A percentile compares a stretch with the other conserved stretches of the same genome.
Conservation (phyloP, 1,140 invertebrate species). For the Neodiprion lecontei region DNA sequence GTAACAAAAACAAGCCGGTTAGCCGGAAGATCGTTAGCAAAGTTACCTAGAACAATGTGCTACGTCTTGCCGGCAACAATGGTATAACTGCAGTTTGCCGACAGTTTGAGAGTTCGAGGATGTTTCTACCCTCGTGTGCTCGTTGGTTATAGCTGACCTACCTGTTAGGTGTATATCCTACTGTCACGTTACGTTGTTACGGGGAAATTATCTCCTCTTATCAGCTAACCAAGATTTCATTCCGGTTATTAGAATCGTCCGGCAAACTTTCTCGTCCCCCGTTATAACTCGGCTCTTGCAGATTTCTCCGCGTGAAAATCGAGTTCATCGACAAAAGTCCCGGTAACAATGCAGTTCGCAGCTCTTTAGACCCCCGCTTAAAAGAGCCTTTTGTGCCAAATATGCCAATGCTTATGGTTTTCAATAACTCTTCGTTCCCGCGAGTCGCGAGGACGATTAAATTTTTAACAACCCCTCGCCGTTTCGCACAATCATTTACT, state of each 20-base stretch:
- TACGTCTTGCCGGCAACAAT: neutral
- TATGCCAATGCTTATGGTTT: neutral
- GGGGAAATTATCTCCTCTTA: too few species aligned
- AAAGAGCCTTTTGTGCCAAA: too few species aligned
- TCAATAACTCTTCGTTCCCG: neutral
- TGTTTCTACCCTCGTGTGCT: neutral
- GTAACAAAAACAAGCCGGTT: neutral
- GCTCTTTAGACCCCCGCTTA: too few species aligned
- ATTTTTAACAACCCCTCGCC: neutral
- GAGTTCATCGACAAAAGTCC: too few species aligned
- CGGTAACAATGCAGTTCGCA: too few species aligned
- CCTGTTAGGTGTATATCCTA: neutral
- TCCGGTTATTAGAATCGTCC: too few species aligned
- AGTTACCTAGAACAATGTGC: neutral
- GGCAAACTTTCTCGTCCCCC: too few species aligned
- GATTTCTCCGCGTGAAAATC: too few species aligned
- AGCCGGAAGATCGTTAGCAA: conserved; percentile 3
- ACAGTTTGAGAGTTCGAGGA: neutral
- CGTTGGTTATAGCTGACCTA: neutral
- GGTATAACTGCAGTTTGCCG: neutral
- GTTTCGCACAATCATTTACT: neutral
- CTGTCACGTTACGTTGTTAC: too few species aligned
- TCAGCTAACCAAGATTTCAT: too few species aligned
- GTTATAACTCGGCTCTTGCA: too few species aligned
- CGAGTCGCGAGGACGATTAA: neutral